These are phyloP conservation scores for Callosobruchus maculatus DNA, from an alignment of 2,888 invertebrate genomes.

Conservation along the genomic window DNA sequence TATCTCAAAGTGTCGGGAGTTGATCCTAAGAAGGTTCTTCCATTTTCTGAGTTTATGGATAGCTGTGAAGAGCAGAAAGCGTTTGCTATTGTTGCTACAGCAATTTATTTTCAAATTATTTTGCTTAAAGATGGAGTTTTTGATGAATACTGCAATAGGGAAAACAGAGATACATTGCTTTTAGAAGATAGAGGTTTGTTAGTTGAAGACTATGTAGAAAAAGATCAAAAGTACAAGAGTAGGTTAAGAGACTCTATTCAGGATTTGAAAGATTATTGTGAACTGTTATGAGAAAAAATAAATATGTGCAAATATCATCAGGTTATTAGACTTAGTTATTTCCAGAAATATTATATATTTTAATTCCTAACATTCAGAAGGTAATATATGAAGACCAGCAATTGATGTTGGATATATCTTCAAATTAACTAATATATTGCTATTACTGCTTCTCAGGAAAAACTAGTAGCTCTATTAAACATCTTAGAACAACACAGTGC, in stretches of 20 bases:
- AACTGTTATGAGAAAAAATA: constrained; percentile 18
- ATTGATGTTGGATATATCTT: too few species aligned
- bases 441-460: too few species aligned
- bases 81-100: constrained; percentile 36
- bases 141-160: constrained; percentile 28
- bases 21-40: constrained; percentile 29
- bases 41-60: constrained; percentile 35
- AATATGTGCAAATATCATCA: too few species aligned
- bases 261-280: constrained; percentile 36
- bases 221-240: constrained; percentile 28
- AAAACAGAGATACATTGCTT: constrained; percentile 27
- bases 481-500: too few species aligned
- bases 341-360: too few species aligned
- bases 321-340: too few species aligned
- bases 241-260: constrained; percentile 29
- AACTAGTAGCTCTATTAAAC: too few species aligned
- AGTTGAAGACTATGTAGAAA: constrained; percentile 28
- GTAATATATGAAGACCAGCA: too few species aligned
- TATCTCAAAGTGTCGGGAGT: constrained; percentile 28
- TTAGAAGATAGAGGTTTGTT: constrained; percentile 35
- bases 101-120: constrained; percentile 37
- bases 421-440: too few species aligned
- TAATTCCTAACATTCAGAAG: too few species aligned
- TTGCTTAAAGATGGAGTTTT: constrained; percentile 28
- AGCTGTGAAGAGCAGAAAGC: constrained; percentile 40